Base-by-base conservation (phyloP, 2,113 vertebrate species). In the Podiceps cristatus region DNA sequence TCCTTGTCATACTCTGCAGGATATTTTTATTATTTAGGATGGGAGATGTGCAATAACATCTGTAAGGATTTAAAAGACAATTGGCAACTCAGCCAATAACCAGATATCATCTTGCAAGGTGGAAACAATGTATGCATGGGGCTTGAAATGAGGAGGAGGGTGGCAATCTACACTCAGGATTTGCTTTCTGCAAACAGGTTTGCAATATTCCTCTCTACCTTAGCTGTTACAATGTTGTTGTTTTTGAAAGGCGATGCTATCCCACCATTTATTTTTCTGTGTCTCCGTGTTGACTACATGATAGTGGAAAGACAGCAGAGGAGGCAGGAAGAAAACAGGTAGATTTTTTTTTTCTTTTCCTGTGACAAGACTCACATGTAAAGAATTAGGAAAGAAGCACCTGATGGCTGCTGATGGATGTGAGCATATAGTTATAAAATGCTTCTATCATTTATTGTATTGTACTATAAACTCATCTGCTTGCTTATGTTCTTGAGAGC, bases 11-110 rank as follows among this genome's bases (percentile, higher is more conserved):
- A 49, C 67, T 92, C 94, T 68, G 69, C 78, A 91, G 91, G 56
- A 85, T 97, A 67, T 84, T 94, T 96, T 97, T 74, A 10, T 97
- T 97, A 62, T 94, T 92, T 97, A 90, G 52, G 52, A 33, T 97
- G 93, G 67, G 44, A 95, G 60, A 44, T 33, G n/a, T 83, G 72
- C n/a, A 88, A 76, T 87, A 88, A 91, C 69, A 94, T 86, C 62
- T 59, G 44, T 47, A 74, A 91, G 63, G 64, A 78, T 95, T 94
- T 94, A 76, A 80, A 87, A 94, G 62, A 92, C 79, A 83, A 59
- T 55, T 80, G 76, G 55, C 52, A 88, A 28, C 78, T 92, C 25
- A 66, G 69, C 31, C 73, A 93, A 78, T 92, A 94, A 60, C 55
- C 50, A 69, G 74, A 74, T 80, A 44, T 60, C 44, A n/a, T 75